Evolutionary conservation across 1,140 invertebrate genomes (phyloP).

Genomic region (Drosophila sechellia): DNA sequence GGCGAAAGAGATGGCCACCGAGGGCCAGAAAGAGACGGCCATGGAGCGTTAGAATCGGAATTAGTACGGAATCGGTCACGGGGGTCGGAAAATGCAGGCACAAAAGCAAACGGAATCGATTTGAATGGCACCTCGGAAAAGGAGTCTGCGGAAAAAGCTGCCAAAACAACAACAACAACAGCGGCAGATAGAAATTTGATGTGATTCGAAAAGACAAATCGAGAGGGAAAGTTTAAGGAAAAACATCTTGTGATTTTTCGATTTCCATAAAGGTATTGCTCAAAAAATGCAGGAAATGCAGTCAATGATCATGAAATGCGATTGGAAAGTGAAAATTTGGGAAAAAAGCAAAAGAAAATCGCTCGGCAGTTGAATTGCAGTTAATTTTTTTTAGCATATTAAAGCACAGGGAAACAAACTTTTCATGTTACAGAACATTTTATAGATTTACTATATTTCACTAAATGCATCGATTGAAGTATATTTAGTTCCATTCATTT

Average conservation of each 20-base stretch:
- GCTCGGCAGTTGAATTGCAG: neutral
- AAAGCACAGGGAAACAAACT: neutral
- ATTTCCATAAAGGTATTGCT: neutral
- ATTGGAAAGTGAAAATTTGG: neutral
- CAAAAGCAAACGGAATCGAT: constrained; percentile 67
- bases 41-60: constrained; percentile 13
- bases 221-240: constrained; percentile 7
- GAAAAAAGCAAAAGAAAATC: neutral
- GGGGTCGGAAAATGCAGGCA: constrained; percentile 53
- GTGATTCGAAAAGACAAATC: neutral
- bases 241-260: constrained; percentile 14
- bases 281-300: neutral
- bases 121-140: constrained; percentile 51
- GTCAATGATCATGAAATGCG: neutral
- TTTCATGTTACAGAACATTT: neutral
- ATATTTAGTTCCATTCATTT: too few relatives aligned
- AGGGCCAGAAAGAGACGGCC: neutral
- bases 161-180: constrained; percentile 20
- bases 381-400: neutral
- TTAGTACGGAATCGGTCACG: constrained; percentile 35
- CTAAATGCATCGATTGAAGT: too few relatives aligned
- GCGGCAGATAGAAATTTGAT: constrained; percentile 4
- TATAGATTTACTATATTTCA: neutral
- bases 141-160: constrained; percentile 34
- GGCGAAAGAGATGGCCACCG: constrained; percentile 5